Percentiles rank a stretch among this genome's conserved stretches.
Evolutionary conservation across 2,113 vertebrate species (phyloP).

Genomic region (Cepphus grylle): DNA sequence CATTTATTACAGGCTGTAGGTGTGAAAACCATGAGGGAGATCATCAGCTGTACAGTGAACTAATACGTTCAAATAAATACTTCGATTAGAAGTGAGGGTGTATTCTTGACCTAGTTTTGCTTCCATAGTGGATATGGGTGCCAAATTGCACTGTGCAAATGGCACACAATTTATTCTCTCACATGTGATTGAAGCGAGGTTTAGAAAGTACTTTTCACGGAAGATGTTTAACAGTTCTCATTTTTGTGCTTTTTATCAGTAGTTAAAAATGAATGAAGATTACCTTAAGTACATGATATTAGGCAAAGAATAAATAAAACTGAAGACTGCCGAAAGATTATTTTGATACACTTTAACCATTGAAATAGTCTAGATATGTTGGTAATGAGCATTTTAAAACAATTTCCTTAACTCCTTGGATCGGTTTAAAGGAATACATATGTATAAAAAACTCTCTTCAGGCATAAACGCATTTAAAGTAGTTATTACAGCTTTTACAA

Average conservation of each 20-base stretch:
- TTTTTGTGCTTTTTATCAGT: background rate
- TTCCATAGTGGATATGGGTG: background rate
- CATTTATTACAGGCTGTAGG: background rate
- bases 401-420: background rate
- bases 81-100: background rate
- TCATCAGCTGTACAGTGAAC: background rate
- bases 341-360: constrained; percentile 17
- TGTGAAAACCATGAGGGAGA: background rate
- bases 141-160: background rate
- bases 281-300: constrained; percentile 2
- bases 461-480: background rate
- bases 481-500: constrained; percentile 46
- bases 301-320: constrained; percentile 21
- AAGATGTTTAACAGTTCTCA: background rate
- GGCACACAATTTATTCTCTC: background rate
- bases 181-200: background rate
- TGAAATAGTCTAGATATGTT: background rate
- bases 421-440: background rate
- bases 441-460: background rate
- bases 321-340: background rate
- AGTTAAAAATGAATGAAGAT: constrained; percentile 38
- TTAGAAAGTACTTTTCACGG: background rate
- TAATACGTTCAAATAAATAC: background rate
- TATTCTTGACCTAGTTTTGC: background rate
- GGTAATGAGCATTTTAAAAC: constrained; percentile 23